Conservation (phyloP, 2,888 invertebrate genomes). For the Amphipyra tragopoginis region DNA sequence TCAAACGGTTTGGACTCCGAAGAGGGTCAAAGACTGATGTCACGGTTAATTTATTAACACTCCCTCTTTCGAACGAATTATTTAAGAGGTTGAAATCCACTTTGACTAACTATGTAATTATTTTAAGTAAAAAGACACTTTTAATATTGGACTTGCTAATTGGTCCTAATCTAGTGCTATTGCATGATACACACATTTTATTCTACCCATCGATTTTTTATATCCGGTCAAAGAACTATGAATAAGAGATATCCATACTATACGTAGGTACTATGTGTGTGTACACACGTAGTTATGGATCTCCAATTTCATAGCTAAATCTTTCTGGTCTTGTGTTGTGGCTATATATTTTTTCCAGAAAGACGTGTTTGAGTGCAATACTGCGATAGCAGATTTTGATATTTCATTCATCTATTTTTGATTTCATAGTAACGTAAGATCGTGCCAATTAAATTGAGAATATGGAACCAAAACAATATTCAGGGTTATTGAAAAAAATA, state of each 20-base stretch:
- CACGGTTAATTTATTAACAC: constrained; percentile 75
- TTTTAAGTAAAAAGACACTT: constrained; percentile 27
- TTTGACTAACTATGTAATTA: constrained; percentile 64
- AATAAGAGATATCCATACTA: too few relatives aligned
- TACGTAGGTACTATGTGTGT: too few relatives aligned
- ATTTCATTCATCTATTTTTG: constrained; percentile 7
- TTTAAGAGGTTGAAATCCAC: constrained; percentile 60
- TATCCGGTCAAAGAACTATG: too few relatives aligned
- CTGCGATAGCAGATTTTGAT: background rate
- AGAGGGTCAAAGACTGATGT: constrained; percentile 76
- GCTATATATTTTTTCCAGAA: constrained; percentile 32
- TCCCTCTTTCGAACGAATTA: constrained; percentile 63
- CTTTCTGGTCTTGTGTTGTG: constrained; percentile 21
- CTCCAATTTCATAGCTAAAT: constrained; percentile 2
- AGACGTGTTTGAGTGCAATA: constrained; percentile 22
- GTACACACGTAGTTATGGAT: too few relatives aligned
- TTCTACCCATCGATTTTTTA: background rate
- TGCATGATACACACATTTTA: background rate
- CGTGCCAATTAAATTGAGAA: background rate
- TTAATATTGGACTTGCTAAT: constrained; percentile 5
- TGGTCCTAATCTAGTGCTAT: background rate
- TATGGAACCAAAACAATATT: background rate
- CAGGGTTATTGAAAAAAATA: too few relatives aligned
- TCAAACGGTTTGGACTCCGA: constrained; percentile 61
- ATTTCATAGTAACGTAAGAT: background rate